A percentile compares a stretch with the other conserved stretches of the same genome.
These are phyloP conservation scores for Xiphophorus maculatus DNA, from an alignment of 2,113 vertebrate genomes.

Conservation along the genomic window DNA sequence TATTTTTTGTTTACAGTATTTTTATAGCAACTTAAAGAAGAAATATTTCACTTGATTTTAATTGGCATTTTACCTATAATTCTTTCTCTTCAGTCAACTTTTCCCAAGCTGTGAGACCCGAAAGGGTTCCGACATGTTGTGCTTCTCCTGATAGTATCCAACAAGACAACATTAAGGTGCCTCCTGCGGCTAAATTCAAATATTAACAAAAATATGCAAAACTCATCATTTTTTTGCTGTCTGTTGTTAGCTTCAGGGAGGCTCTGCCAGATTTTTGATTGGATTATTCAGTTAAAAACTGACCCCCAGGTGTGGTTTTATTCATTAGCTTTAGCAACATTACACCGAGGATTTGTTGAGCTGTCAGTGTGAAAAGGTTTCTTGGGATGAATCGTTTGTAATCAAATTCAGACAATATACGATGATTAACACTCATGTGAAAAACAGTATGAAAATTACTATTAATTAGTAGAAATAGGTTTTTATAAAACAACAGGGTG, in stretches of 20 bases:
- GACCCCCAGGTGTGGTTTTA: not conserved
- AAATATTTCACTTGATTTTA: no score
- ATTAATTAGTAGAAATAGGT: not conserved
- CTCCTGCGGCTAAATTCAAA: not conserved
- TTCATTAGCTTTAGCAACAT: not conserved
- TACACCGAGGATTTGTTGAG: not conserved
- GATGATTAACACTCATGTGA: not conserved
- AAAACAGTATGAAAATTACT: not conserved
- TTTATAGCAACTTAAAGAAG: no score
- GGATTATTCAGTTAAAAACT: not conserved
- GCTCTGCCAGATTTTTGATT: not conserved
- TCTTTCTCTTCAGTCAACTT: no score
- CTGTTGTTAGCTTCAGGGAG: not conserved
- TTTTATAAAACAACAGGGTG: not conserved
- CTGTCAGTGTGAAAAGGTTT: not conserved
- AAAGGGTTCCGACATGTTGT: no score
- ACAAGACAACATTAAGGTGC: no score
- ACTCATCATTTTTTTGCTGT: no score
- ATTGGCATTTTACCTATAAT: no score
- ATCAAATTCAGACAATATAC: not conserved
- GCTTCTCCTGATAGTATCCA: no score
- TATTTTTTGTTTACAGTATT: no score
- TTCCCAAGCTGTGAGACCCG: no score
- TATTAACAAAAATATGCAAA: no score
- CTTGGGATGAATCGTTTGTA: not conserved